Base-by-base conservation (phyloP, 92 coral and sea anemone species). In the Epizoanthus ramosus region DNA sequence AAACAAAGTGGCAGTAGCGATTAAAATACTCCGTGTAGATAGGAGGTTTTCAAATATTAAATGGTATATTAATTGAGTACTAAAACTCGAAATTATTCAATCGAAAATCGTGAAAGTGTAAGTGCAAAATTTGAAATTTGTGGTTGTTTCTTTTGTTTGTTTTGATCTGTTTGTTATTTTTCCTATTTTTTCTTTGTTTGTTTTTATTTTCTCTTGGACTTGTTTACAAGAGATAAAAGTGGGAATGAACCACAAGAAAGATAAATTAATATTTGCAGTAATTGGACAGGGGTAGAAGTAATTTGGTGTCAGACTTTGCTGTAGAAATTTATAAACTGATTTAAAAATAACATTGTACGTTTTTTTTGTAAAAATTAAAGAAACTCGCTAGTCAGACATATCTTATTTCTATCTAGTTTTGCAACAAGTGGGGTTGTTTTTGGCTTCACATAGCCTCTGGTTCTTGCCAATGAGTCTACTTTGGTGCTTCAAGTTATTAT, bases 361-460 rank as follows among this genome's bases (percentile, higher is more conserved):
- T 61, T 19, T 21, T 12, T 35, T 35, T 35, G 2, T 2, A 35
- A 16, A 23, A 63, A 63, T 23, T 45, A 1, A 63, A 23, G 15
- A 63, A 63, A 8, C 66, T 23, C 68, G 23, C 39, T 39, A 9
- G 68, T 63, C 68, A 7, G 33, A 63, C 22, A 63, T 39, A 23
- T 63, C 68, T 8, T 63, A 63, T 63, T 63, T 23, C 39, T 8
- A 63, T 63, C 68, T 39, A 83, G 39, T 39, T 57, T 74, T 63
- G 33, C 19, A 28, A 77, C 84, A 23, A 85, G 79, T 58, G 88
- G 88, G 37, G 87, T 52, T 22, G 74, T 69, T 70, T 75, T 33
- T 17, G 83, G 87, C 72, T 84, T 84, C 23, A 80, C 74, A 59
- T 31, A 66, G 35, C 77, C 71, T 58, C 25, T 68, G 57, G 73